Evolutionary conservation across 30 jellyfish, hydroid and myxozoan species (phyloP).

Genomic region (Cassiopea andromeda): DNA sequence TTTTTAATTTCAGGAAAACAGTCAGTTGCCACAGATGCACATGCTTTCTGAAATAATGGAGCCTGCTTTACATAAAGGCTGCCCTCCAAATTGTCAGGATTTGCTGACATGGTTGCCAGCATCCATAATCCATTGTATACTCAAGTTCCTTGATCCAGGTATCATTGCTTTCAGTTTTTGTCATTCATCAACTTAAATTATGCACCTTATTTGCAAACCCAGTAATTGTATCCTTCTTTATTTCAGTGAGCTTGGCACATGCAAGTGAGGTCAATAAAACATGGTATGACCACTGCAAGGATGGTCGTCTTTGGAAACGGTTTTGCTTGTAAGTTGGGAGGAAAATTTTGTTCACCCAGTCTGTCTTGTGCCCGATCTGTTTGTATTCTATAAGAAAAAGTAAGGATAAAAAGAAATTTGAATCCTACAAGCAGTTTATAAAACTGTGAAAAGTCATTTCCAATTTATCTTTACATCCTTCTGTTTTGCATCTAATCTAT

Average conservation of each 20-base stretch:
- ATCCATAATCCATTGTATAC: conserved; percentile 42
- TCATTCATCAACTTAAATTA: background rate
- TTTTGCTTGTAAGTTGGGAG: conserved; percentile 45
- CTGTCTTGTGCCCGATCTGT: background rate
- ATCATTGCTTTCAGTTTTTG: background rate
- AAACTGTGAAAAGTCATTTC: no score
- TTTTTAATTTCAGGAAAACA: conserved; percentile 27
- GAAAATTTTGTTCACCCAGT: background rate
- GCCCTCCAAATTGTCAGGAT: conserved; percentile 77
- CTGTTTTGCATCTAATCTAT: no score
- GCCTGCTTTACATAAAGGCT: conserved; percentile 60
- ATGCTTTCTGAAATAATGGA: conserved; percentile 71
- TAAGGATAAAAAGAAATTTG: no score
- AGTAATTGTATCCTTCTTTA: background rate
- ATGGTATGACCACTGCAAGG: conserved; percentile 47
- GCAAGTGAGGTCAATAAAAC: conserved; percentile 68
- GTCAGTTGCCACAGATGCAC: conserved; percentile 79
- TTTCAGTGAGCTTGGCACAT: conserved; percentile 53
- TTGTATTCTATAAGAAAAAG: no score
- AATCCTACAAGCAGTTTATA: no score
- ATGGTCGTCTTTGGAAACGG: conserved; percentile 55
- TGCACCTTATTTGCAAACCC: background rate
- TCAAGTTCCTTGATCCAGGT: conserved; percentile 68
- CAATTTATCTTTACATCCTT: no score
- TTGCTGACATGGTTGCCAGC: conserved; percentile 71